Conservation (phyloP, 37 sponge, comb jelly and placozoan genomes). For the Chondrilla cf. caribensis region DNA sequence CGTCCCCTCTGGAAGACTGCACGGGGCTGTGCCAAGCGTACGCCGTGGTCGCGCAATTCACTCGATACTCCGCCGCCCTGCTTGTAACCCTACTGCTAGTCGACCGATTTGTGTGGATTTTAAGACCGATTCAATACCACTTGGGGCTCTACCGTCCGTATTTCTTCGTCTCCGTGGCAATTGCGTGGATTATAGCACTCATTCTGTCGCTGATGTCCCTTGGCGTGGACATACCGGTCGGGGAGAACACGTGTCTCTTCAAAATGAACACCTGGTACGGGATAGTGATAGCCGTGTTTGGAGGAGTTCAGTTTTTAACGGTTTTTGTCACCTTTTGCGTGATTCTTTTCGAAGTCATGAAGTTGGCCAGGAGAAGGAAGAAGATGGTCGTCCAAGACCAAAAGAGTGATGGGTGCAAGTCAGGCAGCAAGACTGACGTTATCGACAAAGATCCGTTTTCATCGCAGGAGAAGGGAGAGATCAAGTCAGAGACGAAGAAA, state of each 20-base stretch:
- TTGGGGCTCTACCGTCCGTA: slow-evolving; percentile 24
- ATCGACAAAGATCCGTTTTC: too few relatives aligned
- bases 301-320: slow-evolving; percentile 46
- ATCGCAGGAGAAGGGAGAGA: too few relatives aligned
- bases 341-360: slow-evolving; percentile 24
- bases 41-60: slow-evolving; percentile 45
- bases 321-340: slow-evolving; percentile 58
- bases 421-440: neutral
- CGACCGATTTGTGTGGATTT: slow-evolving; percentile 75
- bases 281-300: slow-evolving; percentile 39
- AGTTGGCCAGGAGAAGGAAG: slow-evolving; percentile 37
- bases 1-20: neutral
- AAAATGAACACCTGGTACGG: slow-evolving; percentile 46
- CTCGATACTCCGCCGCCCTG: slow-evolving; percentile 59
- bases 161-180: slow-evolving; percentile 22
- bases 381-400: slow-evolving; percentile 27
- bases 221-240: neutral
- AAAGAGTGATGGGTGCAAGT: neutral
- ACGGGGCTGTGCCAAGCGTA: slow-evolving; percentile 24
- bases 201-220: slow-evolving; percentile 41
- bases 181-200: slow-evolving; percentile 35
- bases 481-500: too few relatives aligned
- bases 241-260: slow-evolving; percentile 61
- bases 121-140: slow-evolving; percentile 64
- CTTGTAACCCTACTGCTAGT: slow-evolving; percentile 59